Conservation (phyloP, 2,113 vertebrate genomes). For the Mirza zaza region DNA sequence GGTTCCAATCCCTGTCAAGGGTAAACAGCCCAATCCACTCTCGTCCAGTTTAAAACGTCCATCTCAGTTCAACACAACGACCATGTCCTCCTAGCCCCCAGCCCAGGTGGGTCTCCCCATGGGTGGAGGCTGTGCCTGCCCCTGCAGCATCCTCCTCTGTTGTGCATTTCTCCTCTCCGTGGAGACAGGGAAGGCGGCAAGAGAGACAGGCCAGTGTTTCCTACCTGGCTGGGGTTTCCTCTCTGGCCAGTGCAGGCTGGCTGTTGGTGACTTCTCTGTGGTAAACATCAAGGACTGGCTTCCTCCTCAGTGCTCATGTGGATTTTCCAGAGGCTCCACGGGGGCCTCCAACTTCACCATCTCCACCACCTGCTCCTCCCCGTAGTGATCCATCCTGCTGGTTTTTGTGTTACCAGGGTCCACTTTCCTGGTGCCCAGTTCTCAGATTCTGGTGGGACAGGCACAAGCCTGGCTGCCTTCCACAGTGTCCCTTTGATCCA, state of each 20-base stretch:
- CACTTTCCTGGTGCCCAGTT: not conserved
- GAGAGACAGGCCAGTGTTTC: not conserved
- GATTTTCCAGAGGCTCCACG: not conserved
- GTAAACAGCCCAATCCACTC: not conserved
- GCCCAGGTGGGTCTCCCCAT: not conserved
- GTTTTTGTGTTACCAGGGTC: not conserved
- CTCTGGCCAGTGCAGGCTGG: not conserved
- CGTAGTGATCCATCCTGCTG: not conserved
- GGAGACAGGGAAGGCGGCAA: not conserved
- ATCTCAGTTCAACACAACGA: not conserved
- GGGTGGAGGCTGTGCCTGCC: not conserved
- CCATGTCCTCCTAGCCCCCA: not conserved
- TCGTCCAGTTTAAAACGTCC: not conserved
- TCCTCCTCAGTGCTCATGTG: not conserved
- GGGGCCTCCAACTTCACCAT: not conserved
- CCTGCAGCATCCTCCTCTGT: not conserved
- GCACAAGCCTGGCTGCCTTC: not conserved
- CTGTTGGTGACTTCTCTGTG: not conserved
- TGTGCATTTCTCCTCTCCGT: not conserved
- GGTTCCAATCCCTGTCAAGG: not conserved
- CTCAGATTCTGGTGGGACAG: not conserved
- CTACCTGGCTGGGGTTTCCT: not conserved
- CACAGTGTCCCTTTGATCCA: not conserved
- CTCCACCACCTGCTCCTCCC: not conserved
- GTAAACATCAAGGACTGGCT: not conserved